Evolutionary conservation across 2,797 vertebrate genomes (phyloP).

Genomic region (Atherinosoma microstoma): DNA sequence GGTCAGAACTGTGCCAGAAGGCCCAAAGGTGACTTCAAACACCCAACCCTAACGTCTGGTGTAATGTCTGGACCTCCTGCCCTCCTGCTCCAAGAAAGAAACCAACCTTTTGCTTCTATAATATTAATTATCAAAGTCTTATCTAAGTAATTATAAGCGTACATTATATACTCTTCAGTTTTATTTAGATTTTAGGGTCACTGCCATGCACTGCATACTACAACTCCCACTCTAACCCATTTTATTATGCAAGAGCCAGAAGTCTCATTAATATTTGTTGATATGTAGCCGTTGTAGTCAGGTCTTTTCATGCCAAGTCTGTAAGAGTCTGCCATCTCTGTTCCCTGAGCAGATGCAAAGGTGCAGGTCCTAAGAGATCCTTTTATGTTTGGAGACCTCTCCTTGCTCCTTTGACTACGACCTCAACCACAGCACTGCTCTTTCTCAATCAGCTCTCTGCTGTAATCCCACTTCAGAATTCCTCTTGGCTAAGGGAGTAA

Average conservation of each 20-base stretch:
- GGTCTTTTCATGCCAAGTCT: slow-evolving; percentile 74
- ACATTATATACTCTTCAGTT: slow-evolving; percentile 8
- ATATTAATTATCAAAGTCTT: slow-evolving; percentile 22
- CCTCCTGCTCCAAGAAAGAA: slow-evolving; percentile 48
- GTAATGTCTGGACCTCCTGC: slow-evolving; percentile 62
- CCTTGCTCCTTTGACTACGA: slow-evolving; percentile 72
- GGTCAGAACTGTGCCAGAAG: slow-evolving; percentile 60
- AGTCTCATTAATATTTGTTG: slow-evolving; percentile 78
- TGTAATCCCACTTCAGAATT: slow-evolving; percentile 84
- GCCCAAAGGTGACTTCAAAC: slow-evolving; percentile 70
- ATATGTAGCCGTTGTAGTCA: slow-evolving; percentile 71
- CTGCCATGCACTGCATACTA: slow-evolving; percentile 24
- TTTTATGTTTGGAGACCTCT: slow-evolving; percentile 79
- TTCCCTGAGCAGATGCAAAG: slow-evolving; percentile 77
- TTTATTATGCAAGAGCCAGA: slow-evolving; percentile 68
- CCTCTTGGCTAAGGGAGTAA: slow-evolving; percentile 82
- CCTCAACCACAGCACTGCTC: slow-evolving; percentile 70
- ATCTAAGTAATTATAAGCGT: slow-evolving; percentile 19
- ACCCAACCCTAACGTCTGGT: slow-evolving; percentile 74
- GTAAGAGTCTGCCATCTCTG: slow-evolving; percentile 57
- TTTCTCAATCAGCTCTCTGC: slow-evolving; percentile 76
- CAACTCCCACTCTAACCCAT: slow-evolving; percentile 36
- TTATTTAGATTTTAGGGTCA: slow-evolving; percentile 30
- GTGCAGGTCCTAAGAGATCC: slow-evolving; percentile 73
- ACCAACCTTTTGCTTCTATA: slow-evolving; percentile 15